Evolutionary conservation across 2,888 invertebrate species (phyloP).

Genomic region (Drosophila paramelanica): DNA sequence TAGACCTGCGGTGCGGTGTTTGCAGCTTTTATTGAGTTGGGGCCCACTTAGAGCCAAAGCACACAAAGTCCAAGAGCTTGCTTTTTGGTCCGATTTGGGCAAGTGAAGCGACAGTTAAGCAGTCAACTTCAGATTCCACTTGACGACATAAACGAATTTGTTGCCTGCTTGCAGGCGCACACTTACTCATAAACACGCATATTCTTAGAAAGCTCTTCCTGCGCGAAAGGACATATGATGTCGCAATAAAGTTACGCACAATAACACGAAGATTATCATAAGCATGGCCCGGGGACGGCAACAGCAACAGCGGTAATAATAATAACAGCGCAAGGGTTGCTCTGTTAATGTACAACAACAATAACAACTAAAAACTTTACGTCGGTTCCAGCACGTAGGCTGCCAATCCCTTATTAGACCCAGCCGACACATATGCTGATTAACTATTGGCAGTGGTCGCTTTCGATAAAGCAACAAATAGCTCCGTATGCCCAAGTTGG

Average conservation of each 20-base stretch:
- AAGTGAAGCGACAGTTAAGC: conserved; percentile 21
- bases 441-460: too few relatives aligned
- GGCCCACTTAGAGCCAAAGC: conserved; percentile 12
- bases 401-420: too few relatives aligned
- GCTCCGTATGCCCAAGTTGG: too few relatives aligned
- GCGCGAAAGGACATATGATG: conserved; percentile 18
- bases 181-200: neutral
- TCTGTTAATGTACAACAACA: neutral
- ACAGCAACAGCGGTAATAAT: conserved; percentile 7
- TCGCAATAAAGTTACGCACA: conserved; percentile 42
- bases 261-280: conserved; percentile 51
- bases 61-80: conserved; percentile 11
- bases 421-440: too few relatives aligned
- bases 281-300: conserved; percentile 33
- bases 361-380: conserved; percentile 10
- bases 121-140: conserved; percentile 21
- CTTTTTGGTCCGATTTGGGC: conserved; percentile 5
- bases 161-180: conserved; percentile 25
- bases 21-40: conserved; percentile 59
- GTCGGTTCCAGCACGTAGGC: too few relatives aligned
- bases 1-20: conserved; percentile 39
- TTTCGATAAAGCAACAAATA: too few relatives aligned
- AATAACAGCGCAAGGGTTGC: conserved; percentile 24
- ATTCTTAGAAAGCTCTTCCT: neutral
- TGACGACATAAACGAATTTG: conserved; percentile 15